Percentiles rank a stretch among this genome's conserved stretches.
These are phyloP conservation scores for Dipodomys merriami DNA, from an alignment of 2,113 vertebrate species.

Conservation along the genomic window DNA sequence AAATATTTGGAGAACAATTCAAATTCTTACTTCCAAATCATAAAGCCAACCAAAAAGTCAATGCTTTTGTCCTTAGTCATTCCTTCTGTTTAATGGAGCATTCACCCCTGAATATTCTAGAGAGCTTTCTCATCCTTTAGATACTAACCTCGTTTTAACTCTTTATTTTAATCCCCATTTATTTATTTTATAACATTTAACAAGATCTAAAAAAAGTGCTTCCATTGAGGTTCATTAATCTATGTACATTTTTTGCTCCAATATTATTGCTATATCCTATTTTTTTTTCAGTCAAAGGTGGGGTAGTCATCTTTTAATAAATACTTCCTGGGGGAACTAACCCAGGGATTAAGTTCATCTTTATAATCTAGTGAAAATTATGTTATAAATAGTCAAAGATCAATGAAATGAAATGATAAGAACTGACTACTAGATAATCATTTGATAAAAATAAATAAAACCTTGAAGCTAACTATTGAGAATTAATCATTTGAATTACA, in stretches of 20 bases:
- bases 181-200: neutral
- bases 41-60: neutral
- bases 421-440: neutral
- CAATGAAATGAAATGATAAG: neutral
- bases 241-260: neutral
- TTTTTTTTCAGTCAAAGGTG: neutral
- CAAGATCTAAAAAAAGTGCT: neutral
- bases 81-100: neutral
- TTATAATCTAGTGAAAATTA: neutral
- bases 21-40: neutral
- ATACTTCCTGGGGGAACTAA: neutral
- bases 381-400: neutral
- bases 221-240: neutral
- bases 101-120: neutral
- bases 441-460: neutral
- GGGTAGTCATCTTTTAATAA: neutral
- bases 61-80: neutral
- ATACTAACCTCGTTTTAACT: neutral
- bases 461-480: neutral
- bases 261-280: neutral
- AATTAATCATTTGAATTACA: neutral
- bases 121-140: neutral
- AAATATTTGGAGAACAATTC: neutral
- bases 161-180: neutral
- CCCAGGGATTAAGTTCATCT: neutral